A percentile compares a stretch with the other conserved stretches of the same genome.
phyloP scores from a whole-genome alignment of 2,888 invertebrate species.

The Pinctada fucata region DNA sequence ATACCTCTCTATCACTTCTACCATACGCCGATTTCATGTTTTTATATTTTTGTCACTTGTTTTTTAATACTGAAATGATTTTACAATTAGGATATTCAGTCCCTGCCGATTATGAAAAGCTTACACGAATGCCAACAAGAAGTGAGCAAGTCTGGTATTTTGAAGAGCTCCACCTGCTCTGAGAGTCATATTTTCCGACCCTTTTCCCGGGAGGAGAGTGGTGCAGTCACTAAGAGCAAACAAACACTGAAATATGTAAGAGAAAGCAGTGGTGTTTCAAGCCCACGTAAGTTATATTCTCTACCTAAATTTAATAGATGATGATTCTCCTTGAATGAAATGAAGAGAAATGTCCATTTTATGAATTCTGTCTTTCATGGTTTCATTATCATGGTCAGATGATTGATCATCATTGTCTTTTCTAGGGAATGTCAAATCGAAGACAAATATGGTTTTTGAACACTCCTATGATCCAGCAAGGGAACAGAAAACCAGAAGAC shows the following conservation, averaged over 20 bases:
- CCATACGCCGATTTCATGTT: no score
- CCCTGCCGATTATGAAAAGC: slow-evolving; percentile 77
- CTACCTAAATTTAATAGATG: no score
- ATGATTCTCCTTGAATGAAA: not conserved
- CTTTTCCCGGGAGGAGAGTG: slow-evolving; percentile 80
- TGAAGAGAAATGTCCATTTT: not conserved
- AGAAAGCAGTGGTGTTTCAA: slow-evolving; percentile 40
- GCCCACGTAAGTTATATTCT: slow-evolving; percentile 39
- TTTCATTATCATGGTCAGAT: no score
- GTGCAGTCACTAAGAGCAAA: slow-evolving; percentile 76
- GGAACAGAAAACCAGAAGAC: slow-evolving; percentile 34
- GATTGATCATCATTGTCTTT: no score
- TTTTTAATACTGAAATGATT: no score
- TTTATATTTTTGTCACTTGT: no score
- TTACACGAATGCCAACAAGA: slow-evolving; percentile 83
- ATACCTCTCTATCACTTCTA: no score
- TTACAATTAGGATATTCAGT: slow-evolving; percentile 67
- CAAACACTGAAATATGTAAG: slow-evolving; percentile 72
- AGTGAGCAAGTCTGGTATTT: slow-evolving; percentile 81
- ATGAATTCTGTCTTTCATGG: not conserved
- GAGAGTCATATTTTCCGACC: slow-evolving; percentile 87
- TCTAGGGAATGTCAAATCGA: slow-evolving; percentile 79
- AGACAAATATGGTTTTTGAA: slow-evolving; percentile 56
- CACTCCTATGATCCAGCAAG: slow-evolving; percentile 45
- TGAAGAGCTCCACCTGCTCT: slow-evolving; percentile 83